A percentile compares a stretch with the other conserved stretches of the same genome.
These are phyloP conservation scores for Rhinella marina DNA, from an alignment of 2,797 vertebrate species.

Conservation along the genomic window DNA sequence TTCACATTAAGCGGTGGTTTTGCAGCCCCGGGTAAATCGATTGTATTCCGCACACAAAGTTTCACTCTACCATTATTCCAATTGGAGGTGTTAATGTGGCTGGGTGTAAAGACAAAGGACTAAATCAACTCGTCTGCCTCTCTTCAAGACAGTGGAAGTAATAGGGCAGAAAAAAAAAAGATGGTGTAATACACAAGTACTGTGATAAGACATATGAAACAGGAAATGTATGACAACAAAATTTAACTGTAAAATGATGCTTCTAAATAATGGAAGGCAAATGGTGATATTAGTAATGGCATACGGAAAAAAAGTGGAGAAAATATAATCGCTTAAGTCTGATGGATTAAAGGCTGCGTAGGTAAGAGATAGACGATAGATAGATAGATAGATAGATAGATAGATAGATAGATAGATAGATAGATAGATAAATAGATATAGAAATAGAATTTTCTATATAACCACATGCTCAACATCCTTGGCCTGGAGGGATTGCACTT, in stretches of 20 bases:
- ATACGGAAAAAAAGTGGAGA: not conserved
- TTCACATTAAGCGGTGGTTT: conserved; percentile 54
- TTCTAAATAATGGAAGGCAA: not conserved
- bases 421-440: not conserved
- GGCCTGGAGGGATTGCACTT: too few species aligned
- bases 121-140: not conserved
- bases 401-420: not conserved
- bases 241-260: not conserved
- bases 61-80: conserved; percentile 31
- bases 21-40: conserved; percentile 43
- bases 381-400: conserved; percentile 7
- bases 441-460: too few species aligned
- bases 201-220: not conserved
- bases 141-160: conserved; percentile 6
- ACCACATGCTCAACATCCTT: too few species aligned
- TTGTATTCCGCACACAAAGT: conserved; percentile 48
- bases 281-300: not conserved
- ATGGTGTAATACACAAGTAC: not conserved
- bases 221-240: not conserved
- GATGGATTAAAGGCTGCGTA: not conserved
- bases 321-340: not conserved
- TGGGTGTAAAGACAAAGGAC: conserved; percentile 34
- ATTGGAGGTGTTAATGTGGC: conserved; percentile 32
- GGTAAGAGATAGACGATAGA: not conserved
- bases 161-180: not conserved